Percentiles rank a stretch among this genome's conserved stretches.
Conservation (phyloP, 23 tunicate genomes). For the Botrylloides violaceus region DNA sequence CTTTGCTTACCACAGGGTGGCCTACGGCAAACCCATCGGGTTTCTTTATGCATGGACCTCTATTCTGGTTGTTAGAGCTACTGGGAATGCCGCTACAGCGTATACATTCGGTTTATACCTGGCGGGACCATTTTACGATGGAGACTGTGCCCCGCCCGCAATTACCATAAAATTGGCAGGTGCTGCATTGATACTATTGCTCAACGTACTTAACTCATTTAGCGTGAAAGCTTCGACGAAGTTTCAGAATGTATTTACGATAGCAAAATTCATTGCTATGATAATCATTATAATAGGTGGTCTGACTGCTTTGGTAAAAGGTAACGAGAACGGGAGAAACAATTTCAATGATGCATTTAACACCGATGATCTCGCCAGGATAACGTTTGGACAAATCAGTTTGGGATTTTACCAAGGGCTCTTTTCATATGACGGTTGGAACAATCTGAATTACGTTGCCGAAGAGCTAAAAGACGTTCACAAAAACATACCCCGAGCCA, state of each 20-base stretch:
- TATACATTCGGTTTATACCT: slow-evolving; percentile 56
- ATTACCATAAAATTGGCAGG: slow-evolving; percentile 38
- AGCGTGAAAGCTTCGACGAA: slow-evolving; percentile 48
- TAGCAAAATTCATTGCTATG: slow-evolving; percentile 62
- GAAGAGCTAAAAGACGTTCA: slow-evolving; percentile 55
- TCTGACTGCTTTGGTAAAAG: slow-evolving; percentile 23
- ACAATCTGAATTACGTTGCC: slow-evolving; percentile 34
- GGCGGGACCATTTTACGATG: slow-evolving; percentile 44
- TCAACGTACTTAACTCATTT: slow-evolving; percentile 31
- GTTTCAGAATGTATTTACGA: slow-evolving; percentile 28
- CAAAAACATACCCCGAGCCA: slow-evolving; percentile 44
- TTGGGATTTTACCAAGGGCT: slow-evolving; percentile 64
- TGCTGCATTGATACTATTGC: slow-evolving; percentile 10
- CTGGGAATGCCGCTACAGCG: slow-evolving; percentile 73
- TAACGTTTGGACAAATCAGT: slow-evolving; percentile 43
- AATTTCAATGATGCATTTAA: slow-evolving; percentile 49
- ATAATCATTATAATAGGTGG: slow-evolving; percentile 53
- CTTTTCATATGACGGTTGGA: slow-evolving; percentile 77
- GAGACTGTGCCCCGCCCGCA: slow-evolving; percentile 47
- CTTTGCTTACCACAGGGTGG: slow-evolving; percentile 44
- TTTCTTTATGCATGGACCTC: slow-evolving; percentile 66
- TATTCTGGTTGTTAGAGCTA: slow-evolving; percentile 21
- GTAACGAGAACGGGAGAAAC: slow-evolving; percentile 25
- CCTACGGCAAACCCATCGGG: slow-evolving; percentile 38
- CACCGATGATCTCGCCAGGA: slow-evolving; percentile 21